phyloP scores from a whole-genome alignment of 2,797 vertebrate species.

The Synanceia verrucosa region DNA sequence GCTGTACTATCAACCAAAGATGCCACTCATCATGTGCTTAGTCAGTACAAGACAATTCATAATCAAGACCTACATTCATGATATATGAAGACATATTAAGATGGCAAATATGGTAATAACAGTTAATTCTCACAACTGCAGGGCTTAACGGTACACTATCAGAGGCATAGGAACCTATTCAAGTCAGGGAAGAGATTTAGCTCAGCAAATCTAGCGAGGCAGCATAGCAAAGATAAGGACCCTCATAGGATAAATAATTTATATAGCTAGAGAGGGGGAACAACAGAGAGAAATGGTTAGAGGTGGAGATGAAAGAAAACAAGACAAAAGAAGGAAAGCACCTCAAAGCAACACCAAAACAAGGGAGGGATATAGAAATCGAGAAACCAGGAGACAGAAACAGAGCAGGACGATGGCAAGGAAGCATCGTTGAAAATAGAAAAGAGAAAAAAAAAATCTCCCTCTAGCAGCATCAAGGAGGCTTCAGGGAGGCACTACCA shows the following conservation, averaged over 20 bases:
- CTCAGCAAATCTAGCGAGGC: conserved; percentile 56
- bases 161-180: conserved; percentile 41
- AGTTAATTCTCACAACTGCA: conserved; percentile 43
- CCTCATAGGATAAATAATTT: conserved; percentile 73
- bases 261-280: conserved; percentile 46
- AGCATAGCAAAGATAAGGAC: conserved; percentile 64
- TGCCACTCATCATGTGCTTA: background rate
- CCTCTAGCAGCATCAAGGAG: conserved; percentile 36
- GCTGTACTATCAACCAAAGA: background rate
- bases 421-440: conserved; percentile 62
- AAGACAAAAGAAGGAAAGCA: conserved; percentile 34
- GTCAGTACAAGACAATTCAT: background rate
- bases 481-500: conserved; percentile 23
- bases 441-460: conserved; percentile 39
- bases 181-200: conserved; percentile 58
- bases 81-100: conserved; percentile 1
- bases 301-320: conserved; percentile 44
- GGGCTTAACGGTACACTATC: conserved; percentile 51
- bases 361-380: conserved; percentile 12
- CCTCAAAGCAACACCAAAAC: conserved; percentile 28
- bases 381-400: conserved; percentile 12
- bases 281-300: conserved; percentile 24
- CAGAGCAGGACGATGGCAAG: conserved; percentile 22
- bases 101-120: conserved; percentile 36
- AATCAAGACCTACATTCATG: conserved; percentile 4